phyloP scores from a whole-genome alignment of 2,888 invertebrate species.

The Eupithecia subfuscata region DNA sequence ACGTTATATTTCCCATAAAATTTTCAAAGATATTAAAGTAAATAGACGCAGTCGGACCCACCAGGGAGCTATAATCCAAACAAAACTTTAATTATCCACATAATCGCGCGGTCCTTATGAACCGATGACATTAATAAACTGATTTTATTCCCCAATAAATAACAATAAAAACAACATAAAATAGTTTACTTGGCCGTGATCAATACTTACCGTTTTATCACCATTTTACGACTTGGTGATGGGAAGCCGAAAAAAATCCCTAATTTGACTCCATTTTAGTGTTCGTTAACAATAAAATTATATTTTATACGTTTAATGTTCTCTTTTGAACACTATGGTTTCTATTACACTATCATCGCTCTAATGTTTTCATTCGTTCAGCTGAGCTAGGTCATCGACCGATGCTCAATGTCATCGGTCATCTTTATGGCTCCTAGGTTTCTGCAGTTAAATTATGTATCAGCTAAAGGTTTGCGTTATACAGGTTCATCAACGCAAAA shows the following conservation, averaged over 20 bases:
- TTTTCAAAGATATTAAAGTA: conserved; percentile 26
- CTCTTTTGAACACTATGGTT: conserved; percentile 28
- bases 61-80: conserved; percentile 45
- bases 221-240: conserved; percentile 74
- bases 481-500: no score
- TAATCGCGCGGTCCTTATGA: conserved; percentile 55
- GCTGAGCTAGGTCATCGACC: neutral
- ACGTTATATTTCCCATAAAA: neutral
- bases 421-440: neutral
- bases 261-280: conserved; percentile 80
- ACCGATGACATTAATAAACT: conserved; percentile 78
- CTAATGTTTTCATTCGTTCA: conserved; percentile 12
- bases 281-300: conserved; percentile 75
- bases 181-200: conserved; percentile 77
- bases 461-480: no score
- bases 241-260: conserved; percentile 72
- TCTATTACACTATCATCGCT: conserved; percentile 20
- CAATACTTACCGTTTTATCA: conserved; percentile 77
- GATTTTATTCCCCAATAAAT: conserved; percentile 80
- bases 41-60: conserved; percentile 42
- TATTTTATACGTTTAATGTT: conserved; percentile 60
- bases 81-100: conserved; percentile 48
- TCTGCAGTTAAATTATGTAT: neutral
- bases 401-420: conserved; percentile 1
- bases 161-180: conserved; percentile 82